Base-by-base conservation (phyloP, 2,113 vertebrate genomes). In the Synchiropus splendidus region DNA sequence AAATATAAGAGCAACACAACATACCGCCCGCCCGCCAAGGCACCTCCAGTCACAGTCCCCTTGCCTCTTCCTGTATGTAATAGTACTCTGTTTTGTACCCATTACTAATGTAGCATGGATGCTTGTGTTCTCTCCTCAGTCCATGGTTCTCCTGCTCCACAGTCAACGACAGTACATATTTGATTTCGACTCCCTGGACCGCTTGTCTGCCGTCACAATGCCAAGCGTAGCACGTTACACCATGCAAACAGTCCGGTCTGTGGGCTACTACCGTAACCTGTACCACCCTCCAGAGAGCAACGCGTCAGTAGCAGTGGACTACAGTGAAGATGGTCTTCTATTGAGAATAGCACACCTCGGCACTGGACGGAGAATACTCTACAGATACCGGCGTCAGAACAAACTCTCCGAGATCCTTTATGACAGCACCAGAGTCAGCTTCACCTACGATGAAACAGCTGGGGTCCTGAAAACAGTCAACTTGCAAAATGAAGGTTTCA, bases 101-200 rank as follows among this genome's bases (percentile, higher is more conserved):
- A n/a, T n/a, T n/a, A n/a, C n/a, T 27, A 27, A 27, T 27, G 8
- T 8, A 27, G 4, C 21, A 27, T 27, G 21, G 4, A 27, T 27
- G 21, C 21, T 5, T 27, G 21, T 27, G 21, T 72, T 60, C 39
- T 61, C 58, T 48, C 56, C 75, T 15, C 72, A 99, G 95, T 94
- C 95, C 62, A 92, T 96, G 89, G 92, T 98, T 42, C 89, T 99
- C 36, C 88, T 97, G 74, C 90, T 99, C 36, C 93, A 95, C 64
- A 99, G 95, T 81, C 95, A 99, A 70, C 82, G 95, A 35, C 95
- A 98, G 72, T 99, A 98, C 77, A 97, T 97, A 75, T 99, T 99
- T 2, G 93, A 98, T 37, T 97, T 94, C 0, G 92, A 99, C 64
- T 75, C 89, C 51, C 74, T 92, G 77, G 94, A 98, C 57, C 86